phyloP scores from a whole-genome alignment of 2,113 vertebrate species.

The Podarcis raffonei region DNA sequence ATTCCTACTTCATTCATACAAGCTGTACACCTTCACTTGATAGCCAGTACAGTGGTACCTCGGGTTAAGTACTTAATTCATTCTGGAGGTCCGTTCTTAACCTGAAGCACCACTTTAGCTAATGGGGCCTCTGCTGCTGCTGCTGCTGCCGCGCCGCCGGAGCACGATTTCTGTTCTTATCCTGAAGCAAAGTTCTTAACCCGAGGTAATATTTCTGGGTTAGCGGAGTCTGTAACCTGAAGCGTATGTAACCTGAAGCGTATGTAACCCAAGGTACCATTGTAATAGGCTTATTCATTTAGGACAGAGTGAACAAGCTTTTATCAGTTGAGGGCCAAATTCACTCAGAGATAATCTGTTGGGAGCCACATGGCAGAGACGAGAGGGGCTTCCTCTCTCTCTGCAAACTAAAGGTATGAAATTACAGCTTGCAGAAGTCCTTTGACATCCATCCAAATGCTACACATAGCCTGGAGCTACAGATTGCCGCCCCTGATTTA shows the following conservation, averaged over 20 bases:
- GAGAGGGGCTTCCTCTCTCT: not conserved
- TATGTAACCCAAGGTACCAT: no score
- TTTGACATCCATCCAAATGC: not conserved
- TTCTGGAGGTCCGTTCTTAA: no score
- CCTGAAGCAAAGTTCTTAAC: no score
- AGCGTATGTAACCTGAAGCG: no score
- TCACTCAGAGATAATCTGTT: not conserved
- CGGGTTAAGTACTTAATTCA: no score
- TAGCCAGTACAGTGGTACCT: not conserved
- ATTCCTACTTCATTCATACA: not conserved
- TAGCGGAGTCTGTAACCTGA: no score
- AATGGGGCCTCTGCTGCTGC: no score
- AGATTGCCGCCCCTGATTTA: not conserved
- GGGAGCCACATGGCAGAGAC: not conserved
- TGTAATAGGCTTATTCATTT: not conserved
- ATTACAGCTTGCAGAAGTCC: not conserved
- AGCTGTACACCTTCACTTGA: not conserved
- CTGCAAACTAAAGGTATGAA: not conserved
- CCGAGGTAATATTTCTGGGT: no score
- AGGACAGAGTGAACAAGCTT: not conserved
- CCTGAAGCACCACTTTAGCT: no score
- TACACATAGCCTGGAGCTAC: not conserved
- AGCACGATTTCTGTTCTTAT: no score
- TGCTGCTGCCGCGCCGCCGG: no score
- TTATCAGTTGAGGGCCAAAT: not conserved